These are phyloP conservation scores for Serinus canaria DNA, from an alignment of 2,113 vertebrate genomes.

Conservation along the genomic window DNA sequence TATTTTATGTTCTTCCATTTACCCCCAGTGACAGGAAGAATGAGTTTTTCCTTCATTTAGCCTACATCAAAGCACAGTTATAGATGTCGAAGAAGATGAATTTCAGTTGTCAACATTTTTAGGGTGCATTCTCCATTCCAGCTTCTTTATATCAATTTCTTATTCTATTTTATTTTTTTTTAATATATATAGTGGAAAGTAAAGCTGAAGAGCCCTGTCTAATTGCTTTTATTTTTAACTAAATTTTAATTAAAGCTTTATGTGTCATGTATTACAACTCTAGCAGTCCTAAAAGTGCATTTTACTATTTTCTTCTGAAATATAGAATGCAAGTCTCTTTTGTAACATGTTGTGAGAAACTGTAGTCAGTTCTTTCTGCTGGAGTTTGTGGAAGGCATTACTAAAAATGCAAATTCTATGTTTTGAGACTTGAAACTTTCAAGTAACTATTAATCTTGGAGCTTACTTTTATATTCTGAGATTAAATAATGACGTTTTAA, in stretches of 20 bases:
- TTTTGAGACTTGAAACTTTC: background rate
- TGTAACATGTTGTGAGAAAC: background rate
- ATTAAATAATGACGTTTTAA: conserved; percentile 25
- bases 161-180: conserved; percentile 4
- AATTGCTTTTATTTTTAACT: background rate
- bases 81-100: conserved; percentile 46
- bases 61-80: background rate
- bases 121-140: background rate
- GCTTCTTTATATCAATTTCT: background rate
- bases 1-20: conserved; percentile 8
- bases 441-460: conserved; percentile 15
- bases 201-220: background rate
- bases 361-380: background rate
- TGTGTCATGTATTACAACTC: background rate
- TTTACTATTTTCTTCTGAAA: background rate
- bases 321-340: background rate
- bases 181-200: background rate
- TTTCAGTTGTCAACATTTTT: conserved; percentile 17
- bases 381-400: background rate
- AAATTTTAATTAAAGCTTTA: background rate
- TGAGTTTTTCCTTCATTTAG: conserved; percentile 32
- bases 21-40: conserved; percentile 16
- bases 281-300: background rate
- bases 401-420: conserved; percentile 12
- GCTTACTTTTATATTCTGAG: background rate